Conservation (phyloP, 2,888 invertebrate genomes). For the Aphrophora alni region DNA sequence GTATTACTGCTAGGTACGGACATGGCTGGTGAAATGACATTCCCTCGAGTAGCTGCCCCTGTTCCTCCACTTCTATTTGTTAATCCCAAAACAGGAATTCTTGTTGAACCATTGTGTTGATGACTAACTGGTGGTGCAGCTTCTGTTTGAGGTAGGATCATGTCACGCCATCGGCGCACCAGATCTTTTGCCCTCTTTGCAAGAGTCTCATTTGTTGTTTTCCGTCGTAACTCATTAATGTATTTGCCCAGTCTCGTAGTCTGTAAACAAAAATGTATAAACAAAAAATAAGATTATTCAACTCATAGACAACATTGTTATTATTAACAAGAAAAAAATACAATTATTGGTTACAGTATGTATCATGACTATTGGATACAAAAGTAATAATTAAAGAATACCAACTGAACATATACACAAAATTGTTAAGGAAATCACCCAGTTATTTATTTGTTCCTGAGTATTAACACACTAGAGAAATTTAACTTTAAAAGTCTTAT, state of each 20-base stretch:
- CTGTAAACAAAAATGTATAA: constrained; percentile 61
- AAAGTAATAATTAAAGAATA: no score
- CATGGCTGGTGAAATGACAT: constrained; percentile 55
- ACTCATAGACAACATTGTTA: no score
- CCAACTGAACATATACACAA: no score
- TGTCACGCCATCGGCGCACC: constrained; percentile 90
- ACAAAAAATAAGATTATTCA: no score
- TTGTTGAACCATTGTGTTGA: constrained; percentile 43
- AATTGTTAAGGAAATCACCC: no score
- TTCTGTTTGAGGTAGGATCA: constrained; percentile 69
- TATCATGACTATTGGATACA: no score
- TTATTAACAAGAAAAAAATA: no score
- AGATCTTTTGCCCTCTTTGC: constrained; percentile 91
- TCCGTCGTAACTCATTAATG: constrained; percentile 89
- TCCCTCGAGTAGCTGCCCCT: constrained; percentile 13
- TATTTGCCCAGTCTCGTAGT: constrained; percentile 93
- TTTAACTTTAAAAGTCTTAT: no score
- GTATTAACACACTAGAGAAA: no score
- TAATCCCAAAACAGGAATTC: neutral
- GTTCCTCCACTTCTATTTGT: constrained; percentile 1
- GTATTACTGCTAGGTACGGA: constrained; percentile 56
- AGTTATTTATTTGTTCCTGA: no score
- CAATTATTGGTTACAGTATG: no score
- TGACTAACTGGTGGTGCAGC: constrained; percentile 37
- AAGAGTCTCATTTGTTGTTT: constrained; percentile 82